Evolutionary conservation across 92 coral and sea anemone species (phyloP).

Genomic region (Ricordea florida): DNA sequence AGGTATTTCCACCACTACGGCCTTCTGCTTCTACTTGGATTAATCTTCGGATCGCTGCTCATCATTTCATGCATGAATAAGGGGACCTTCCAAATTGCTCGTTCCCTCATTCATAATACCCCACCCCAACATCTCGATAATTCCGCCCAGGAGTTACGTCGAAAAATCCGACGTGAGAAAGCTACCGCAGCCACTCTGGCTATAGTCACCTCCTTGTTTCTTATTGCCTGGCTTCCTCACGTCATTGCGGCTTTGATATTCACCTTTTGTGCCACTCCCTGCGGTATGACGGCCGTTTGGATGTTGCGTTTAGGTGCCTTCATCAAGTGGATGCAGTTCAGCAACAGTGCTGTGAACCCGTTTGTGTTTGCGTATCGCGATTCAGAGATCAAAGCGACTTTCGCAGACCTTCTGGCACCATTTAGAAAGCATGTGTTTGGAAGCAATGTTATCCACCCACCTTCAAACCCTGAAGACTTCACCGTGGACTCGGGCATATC

Average conservation of each 20-base stretch:
- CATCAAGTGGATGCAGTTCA: not conserved
- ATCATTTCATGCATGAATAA: not conserved
- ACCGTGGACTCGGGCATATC: too few relatives aligned
- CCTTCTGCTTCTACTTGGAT: not conserved
- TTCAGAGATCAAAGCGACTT: not conserved
- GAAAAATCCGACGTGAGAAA: not conserved
- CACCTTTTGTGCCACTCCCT: not conserved
- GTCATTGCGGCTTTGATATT: not conserved
- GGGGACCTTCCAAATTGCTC: not conserved
- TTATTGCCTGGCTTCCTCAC: not conserved
- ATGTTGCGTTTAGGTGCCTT: not conserved
- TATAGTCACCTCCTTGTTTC: not conserved
- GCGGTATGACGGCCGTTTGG: not conserved
- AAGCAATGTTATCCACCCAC: not conserved
- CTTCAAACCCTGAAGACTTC: too few relatives aligned
- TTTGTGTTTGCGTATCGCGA: not conserved
- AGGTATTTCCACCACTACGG: not conserved
- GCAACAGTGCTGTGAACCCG: not conserved
- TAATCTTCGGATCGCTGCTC: not conserved
- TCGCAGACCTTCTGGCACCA: not conserved
- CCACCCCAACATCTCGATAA: not conserved
- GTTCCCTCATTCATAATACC: not conserved
- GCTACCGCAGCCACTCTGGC: not conserved
- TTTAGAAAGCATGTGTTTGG: not conserved
- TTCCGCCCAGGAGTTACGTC: not conserved